Conservation (phyloP, 2,888 invertebrate genomes). For the Chalcis sispes region DNA sequence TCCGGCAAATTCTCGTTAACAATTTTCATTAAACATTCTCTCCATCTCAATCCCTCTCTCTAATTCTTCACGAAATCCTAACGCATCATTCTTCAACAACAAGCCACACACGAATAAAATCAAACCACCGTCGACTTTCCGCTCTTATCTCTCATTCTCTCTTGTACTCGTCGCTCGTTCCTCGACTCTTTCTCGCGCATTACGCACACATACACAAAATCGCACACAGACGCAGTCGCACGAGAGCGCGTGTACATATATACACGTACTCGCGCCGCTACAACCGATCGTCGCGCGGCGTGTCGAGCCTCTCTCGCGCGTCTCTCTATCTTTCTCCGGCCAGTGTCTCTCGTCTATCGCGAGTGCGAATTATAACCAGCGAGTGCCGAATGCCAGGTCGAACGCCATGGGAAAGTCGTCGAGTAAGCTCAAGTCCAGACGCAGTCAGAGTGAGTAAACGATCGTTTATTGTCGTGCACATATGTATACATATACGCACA, state of each 20-base stretch:
- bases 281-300: too few relatives aligned
- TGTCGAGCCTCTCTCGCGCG: too few relatives aligned
- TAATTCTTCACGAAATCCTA: too few relatives aligned
- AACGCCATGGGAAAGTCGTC: conserved; percentile 70
- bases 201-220: not conserved
- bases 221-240: not conserved
- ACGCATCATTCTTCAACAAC: too few relatives aligned
- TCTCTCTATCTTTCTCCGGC: too few relatives aligned
- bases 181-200: not conserved
- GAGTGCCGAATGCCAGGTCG: not conserved
- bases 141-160: not conserved
- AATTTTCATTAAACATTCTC: too few relatives aligned
- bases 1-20: too few relatives aligned
- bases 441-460: conserved; percentile 72
- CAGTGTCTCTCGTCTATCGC: not conserved
- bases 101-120: too few relatives aligned
- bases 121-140: too few relatives aligned
- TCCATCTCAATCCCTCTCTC: too few relatives aligned
- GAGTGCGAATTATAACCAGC: not conserved
- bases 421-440: conserved; percentile 69
- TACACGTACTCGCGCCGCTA: conserved; percentile 4
- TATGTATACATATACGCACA: too few relatives aligned
- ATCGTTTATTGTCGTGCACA: too few relatives aligned
- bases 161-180: not conserved
- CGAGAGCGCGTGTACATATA: not conserved